These are phyloP conservation scores for Plestiodon gilberti DNA, from an alignment of 2,113 vertebrate species.

Conservation along the genomic window DNA sequence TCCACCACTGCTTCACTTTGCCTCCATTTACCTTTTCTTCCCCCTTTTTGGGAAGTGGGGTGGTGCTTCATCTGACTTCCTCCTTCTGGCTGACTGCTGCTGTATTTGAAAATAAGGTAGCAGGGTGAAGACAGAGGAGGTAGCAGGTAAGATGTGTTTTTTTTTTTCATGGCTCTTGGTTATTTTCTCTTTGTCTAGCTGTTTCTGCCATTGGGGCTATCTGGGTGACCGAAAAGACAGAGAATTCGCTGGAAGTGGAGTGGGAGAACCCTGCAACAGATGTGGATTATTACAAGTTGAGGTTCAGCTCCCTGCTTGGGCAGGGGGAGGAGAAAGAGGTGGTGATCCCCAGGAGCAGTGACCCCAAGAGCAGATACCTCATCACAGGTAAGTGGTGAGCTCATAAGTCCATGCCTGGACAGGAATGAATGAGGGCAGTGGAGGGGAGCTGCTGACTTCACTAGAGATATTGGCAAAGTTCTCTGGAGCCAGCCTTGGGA, in stretches of 20 bases:
- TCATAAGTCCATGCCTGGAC: neutral
- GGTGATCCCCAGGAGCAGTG: conserved; percentile 77
- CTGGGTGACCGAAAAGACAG: conserved; percentile 84
- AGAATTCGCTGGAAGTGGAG: conserved; percentile 85
- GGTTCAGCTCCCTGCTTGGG: conserved; percentile 73
- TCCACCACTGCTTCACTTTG: no score
- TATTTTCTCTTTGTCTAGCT: conserved; percentile 58
- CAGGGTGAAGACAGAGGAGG: no score
- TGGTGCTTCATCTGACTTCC: no score
- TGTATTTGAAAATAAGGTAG: no score
- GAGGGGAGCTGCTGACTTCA: neutral
- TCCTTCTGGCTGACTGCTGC: no score
- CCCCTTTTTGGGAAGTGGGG: no score
- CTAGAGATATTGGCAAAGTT: no score
- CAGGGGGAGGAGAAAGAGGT: conserved; percentile 78
- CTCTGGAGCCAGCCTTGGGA: no score
- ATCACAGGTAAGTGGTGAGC: conserved; percentile 78
- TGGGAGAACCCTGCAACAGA: conserved; percentile 83
- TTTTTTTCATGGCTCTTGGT: neutral
- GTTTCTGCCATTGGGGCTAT: conserved; percentile 72
- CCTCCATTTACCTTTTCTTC: no score
- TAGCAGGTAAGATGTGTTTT: no score
- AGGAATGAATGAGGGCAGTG: neutral
- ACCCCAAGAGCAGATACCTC: conserved; percentile 83
- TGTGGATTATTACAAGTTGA: conserved; percentile 87